Base-by-base conservation (phyloP, 2,888 invertebrate genomes). In the Drosophila formosana region DNA sequence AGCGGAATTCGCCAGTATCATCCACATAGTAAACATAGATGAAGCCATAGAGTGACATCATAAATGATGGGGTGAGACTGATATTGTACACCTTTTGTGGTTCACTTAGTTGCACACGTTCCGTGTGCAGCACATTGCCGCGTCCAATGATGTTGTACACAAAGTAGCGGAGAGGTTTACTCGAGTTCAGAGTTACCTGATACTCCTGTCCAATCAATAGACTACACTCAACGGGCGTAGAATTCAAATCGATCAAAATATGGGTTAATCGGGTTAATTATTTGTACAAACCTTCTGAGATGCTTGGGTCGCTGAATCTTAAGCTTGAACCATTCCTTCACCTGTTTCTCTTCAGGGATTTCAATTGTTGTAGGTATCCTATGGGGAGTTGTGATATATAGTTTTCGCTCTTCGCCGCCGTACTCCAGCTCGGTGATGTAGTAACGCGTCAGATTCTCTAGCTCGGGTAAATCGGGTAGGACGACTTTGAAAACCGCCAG, bases 1-100 rank as follows among this genome's bases (percentile, higher is more conserved):
- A 96, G 11, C 98, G 95, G 51, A 97, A 93, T 90, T 97, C 96
- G 1, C 96, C 95, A 78, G 96, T 95, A 79, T 95, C 95, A 23
- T 89, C 84, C 56, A 98, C 95, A 75, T 95, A 96, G 90, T 96
- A 97, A 11, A 96, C 96, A 57, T 98, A 93, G 43, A 98, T 93
- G 82, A 96, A 95, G 13, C 96, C 96, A 64, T 95, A 95, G 0
- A 98, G 98, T 0, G 96, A 95, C 95, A 97, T 96, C 8, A 94
- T 94, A 72, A 95, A 94, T 0, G 95, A 94, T 9, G 97, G 96
- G 32, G 95, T 93, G 81, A 98, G 95, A 47, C 95, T 94, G 74
- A 96, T 94, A 71, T 94, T 94, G 64, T 94, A 94, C 66, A 93
- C 93, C 65, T 92, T 92, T 0, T 93, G 71, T 0, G 87, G 80